Evolutionary conservation across 2,797 vertebrate species (phyloP).

Genomic region (Rhinoraja longicauda): DNA sequence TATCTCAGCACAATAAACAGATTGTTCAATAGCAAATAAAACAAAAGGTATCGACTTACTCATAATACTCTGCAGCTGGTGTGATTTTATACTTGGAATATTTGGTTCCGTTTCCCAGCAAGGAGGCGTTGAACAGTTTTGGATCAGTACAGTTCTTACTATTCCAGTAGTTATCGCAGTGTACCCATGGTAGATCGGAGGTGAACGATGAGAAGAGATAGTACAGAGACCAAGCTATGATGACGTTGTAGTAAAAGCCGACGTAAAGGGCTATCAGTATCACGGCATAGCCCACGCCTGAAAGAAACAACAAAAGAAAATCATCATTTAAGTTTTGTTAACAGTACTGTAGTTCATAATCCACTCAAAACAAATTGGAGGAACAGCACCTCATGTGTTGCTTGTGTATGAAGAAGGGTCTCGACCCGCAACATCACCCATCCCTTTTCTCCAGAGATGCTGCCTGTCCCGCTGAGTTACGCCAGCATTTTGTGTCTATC

Average conservation of each 20-base stretch:
- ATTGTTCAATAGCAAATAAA: background rate
- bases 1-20: no score
- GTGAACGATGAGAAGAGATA: constrained; percentile 93
- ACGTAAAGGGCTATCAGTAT: constrained; percentile 97
- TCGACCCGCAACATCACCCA: no score
- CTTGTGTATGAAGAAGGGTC: no score
- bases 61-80: constrained; percentile 90
- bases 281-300: constrained; percentile 95
- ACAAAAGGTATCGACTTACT: constrained; percentile 68
- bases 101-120: constrained; percentile 69
- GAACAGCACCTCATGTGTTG: background rate
- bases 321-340: background rate
- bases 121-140: constrained; percentile 64
- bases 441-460: no score
- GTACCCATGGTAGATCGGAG: constrained; percentile 79
- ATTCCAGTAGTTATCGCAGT: constrained; percentile 84
- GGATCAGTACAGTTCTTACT: constrained; percentile 82
- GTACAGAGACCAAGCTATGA: constrained; percentile 98
- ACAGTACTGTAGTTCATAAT: background rate
- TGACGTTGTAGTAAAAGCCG: constrained; percentile 99
- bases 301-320: constrained; percentile 40
- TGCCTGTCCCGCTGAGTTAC: no score
- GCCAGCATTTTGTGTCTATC: no score
- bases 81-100: constrained; percentile 91
- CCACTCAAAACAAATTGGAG: background rate